Evolutionary conservation across 2,888 invertebrate genomes (phyloP).

Genomic region (Falcaria lacertinaria): DNA sequence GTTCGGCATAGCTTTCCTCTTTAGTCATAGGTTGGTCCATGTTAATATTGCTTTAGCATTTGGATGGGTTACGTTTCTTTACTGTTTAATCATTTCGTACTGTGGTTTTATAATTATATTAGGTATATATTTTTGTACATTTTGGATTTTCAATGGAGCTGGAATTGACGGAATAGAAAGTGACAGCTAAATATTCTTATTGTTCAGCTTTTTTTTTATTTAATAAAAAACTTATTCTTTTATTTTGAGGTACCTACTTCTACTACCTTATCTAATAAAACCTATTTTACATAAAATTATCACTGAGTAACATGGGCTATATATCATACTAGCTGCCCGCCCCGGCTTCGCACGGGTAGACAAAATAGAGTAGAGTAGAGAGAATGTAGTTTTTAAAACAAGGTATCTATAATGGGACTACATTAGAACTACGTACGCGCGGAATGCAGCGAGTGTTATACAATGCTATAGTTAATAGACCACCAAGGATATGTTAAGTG

Average conservation of each 20-base stretch:
- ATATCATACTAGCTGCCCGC: no score
- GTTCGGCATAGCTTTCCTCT: slow-evolving; percentile 55
- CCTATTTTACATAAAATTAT: no score
- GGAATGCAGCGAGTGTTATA: no score
- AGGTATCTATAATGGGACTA: no score
- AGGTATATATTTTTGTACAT: background rate
- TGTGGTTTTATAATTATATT: background rate
- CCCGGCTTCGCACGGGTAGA: no score
- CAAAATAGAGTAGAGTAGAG: no score
- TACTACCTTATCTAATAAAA: background rate
- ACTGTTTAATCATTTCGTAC: background rate
- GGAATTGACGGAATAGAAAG: background rate
- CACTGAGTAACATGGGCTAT: no score
- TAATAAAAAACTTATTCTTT: background rate
- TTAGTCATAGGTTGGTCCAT: slow-evolving; percentile 36
- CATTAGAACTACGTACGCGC: no score
- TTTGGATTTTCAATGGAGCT: background rate
- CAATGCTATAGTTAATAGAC: background rate
- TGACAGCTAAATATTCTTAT: background rate
- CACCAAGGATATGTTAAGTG: background rate
- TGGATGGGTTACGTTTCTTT: background rate
- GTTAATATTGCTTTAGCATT: slow-evolving; percentile 1
- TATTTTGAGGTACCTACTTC: background rate
- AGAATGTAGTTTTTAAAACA: no score
- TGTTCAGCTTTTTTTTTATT: background rate